Base-by-base conservation (phyloP, 2,888 invertebrate genomes). In the Chymomyza fuscimana region DNA sequence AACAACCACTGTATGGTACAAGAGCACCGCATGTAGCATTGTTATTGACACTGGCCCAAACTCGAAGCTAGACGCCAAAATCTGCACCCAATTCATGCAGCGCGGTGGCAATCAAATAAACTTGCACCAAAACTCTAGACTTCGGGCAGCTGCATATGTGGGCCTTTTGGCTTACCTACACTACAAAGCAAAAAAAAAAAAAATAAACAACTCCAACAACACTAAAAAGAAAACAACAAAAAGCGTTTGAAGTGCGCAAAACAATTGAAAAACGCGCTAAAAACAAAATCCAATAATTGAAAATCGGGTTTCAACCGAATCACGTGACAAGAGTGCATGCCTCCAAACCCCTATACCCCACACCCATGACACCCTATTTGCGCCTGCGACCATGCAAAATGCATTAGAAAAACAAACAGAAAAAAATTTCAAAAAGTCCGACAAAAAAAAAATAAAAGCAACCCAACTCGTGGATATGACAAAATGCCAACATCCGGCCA, bases 271-370 rank as follows among this genome's bases (percentile, higher is more conserved):
- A 63, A 56, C 29, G 71, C 59, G 69, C 59, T 73, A 71, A 81
- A 80, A 84, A 86, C 82, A 79, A 88, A 89, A 86, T 89, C 80
- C 86, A 88, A 87, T 90, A 89, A 89, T 87, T 89, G 87, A 88
- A 90, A 88, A 80, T 69, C 58, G 15, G 63, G 68, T 64, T 72
- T 70, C 40, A 68, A 25, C 59, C 7, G 70, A 19, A 70, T 70
- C 74, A 59, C 65, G 67, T 67, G 66, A 79, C 52, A 71, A 59
- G 59, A 61, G 67, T 66, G 65, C 69, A 65, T 64, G 75, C 54
- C 63, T 54, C 36, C 19, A 58, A 66, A 65, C 40, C 67, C 66
- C 10, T 59, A 61, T n/a, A 40, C 51, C 29, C 22, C 10, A 46
- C 40, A 46, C 10, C 10, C 40, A 46, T 4, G 12, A 9, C 32